Base-by-base conservation (phyloP, 2,797 vertebrate genomes). In the Macropus fuliginosus region DNA sequence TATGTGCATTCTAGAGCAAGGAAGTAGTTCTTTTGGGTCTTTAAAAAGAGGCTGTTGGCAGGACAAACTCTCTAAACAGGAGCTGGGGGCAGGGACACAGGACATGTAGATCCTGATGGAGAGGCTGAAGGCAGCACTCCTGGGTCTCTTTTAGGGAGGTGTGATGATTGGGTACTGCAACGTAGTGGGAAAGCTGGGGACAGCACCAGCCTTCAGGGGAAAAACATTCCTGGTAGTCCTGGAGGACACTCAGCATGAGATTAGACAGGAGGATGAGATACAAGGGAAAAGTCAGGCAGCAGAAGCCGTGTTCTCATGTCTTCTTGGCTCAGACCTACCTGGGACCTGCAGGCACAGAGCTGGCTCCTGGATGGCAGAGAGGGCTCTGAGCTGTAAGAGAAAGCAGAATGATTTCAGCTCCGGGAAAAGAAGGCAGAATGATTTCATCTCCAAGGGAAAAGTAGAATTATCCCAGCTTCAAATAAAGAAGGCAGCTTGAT, bases 1-100 rank as follows among this genome's bases (percentile, higher is more conserved):
- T 34, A 34, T 0, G 0, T 31, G 0, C 0, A 1, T 34, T 1
- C n/a, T 9, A 34, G 13, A 34, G 4, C 14, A 66, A 66, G 34
- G 34, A n/a, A 2, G 34, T 14, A 66, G 62, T 34, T n/a, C 34
- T 66, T 5, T 13, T 16, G n/a, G 62, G 34, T 74, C 14, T 14
- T 18, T 18, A n/a, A 18, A 34, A 40, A 18, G 34, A 74, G 62
- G 14, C 13, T 74, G 14, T 74, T 18, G 16, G 34, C 14, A 8
- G 14, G 16, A 74, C 62, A 40, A 40, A 74, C n/a, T 18, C n/a
- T 18, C 62, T 74, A 34, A 74, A 74, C 62, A n/a, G n/a, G 34
- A 74, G 14, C 16, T 40, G 62, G 5, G 34, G 34, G 34, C 34
- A n/a, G 34, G 31, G 31, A 66, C 31, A n/a, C 62, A 66, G 59